Conservation (phyloP, 2,888 invertebrate species). For the Eilema caniola region DNA sequence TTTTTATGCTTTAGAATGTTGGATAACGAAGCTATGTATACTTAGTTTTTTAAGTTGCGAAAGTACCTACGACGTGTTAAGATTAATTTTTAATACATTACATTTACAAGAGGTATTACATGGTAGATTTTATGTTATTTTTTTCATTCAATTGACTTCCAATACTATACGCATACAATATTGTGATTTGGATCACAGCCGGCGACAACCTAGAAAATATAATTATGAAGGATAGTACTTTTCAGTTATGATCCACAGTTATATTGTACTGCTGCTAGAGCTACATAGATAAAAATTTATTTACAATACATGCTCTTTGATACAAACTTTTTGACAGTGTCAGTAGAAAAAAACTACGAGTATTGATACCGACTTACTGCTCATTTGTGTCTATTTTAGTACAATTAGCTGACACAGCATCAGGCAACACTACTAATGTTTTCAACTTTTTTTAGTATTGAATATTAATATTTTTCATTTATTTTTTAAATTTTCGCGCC, state of each 20-base stretch:
- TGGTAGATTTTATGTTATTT: constrained; percentile 13
- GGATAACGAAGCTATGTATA: too few relatives aligned
- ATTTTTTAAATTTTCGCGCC: too few relatives aligned
- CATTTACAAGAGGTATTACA: constrained; percentile 5
- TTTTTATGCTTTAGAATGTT: too few relatives aligned
- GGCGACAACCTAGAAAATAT: constrained; percentile 41
- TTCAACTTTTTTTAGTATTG: too few relatives aligned
- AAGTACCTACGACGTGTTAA: neutral
- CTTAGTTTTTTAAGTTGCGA: neutral
- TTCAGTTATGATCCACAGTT: neutral
- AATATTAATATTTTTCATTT: too few relatives aligned
- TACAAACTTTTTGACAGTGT: neutral
- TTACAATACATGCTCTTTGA: neutral
- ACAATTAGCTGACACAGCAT: too few relatives aligned
- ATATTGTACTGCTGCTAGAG: constrained; percentile 11
- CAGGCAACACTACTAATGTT: too few relatives aligned
- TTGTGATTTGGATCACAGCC: constrained; percentile 66
- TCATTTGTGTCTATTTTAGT: too few relatives aligned
- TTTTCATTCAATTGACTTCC: constrained; percentile 36
- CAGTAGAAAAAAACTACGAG: neutral
- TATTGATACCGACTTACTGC: too few relatives aligned
- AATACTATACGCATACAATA: constrained; percentile 41
- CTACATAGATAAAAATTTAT: neutral
- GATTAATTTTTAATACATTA: neutral
- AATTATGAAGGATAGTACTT: neutral